These are phyloP conservation scores for Troides oblongomaculatus DNA, from an alignment of 2,888 invertebrate genomes.

Conservation along the genomic window DNA sequence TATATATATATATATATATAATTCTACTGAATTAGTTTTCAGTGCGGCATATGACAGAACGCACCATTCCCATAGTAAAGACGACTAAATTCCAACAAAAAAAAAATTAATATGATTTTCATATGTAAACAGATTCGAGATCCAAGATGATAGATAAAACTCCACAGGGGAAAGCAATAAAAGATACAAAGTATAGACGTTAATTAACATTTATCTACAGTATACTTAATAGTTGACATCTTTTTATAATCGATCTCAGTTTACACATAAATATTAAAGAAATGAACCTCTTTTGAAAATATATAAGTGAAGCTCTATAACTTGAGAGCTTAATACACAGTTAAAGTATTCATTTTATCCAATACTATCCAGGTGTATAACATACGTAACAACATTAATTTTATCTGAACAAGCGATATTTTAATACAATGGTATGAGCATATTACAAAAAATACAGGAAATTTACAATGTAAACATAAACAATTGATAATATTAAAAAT, in stretches of 20 bases:
- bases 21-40: conserved; percentile 3
- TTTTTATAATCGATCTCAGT: conserved; percentile 37
- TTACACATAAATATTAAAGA: conserved; percentile 10
- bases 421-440: too few relatives aligned
- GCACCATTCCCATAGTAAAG: conserved; percentile 39
- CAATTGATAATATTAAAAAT: too few relatives aligned
- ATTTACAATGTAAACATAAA: too few relatives aligned
- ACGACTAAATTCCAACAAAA: conserved; percentile 38
- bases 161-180: conserved; percentile 47
- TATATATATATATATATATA: too few relatives aligned
- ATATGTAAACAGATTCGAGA: conserved; percentile 41
- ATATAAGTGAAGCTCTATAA: background rate
- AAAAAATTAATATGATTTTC: conserved; percentile 42
- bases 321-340: background rate
- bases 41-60: conserved; percentile 18
- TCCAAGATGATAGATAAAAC: conserved; percentile 43
- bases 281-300: conserved; percentile 1
- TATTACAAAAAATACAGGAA: too few relatives aligned
- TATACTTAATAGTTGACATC: conserved; percentile 35
- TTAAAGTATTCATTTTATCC: background rate
- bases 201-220: conserved; percentile 44
- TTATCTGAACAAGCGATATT: too few relatives aligned
- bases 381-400: too few relatives aligned
- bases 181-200: conserved; percentile 43
- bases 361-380: too few relatives aligned